phyloP scores from a whole-genome alignment of 2,113 vertebrate species.

The Mormyrus iriodes region DNA sequence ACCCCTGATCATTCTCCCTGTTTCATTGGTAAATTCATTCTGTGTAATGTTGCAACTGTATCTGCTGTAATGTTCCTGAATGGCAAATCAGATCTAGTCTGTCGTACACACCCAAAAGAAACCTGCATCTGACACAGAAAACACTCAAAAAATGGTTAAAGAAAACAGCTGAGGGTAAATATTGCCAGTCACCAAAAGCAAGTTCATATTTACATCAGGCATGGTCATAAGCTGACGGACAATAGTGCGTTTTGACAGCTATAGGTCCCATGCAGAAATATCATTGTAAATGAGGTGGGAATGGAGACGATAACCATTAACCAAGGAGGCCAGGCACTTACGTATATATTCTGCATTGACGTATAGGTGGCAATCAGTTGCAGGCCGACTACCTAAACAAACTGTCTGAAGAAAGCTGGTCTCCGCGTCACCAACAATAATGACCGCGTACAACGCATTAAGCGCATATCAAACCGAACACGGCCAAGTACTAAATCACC shows the following conservation, averaged over 20 bases:
- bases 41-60: not conserved
- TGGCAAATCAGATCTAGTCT: not conserved
- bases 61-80: not conserved
- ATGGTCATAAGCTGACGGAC: not conserved
- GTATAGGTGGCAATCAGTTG: not conserved
- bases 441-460: not conserved
- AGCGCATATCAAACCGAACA: not conserved
- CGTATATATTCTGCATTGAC: not conserved
- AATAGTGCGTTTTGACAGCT: not conserved
- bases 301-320: not conserved
- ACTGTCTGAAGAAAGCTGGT: not conserved
- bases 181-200: not conserved
- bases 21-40: not conserved
- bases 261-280: not conserved
- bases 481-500: not conserved
- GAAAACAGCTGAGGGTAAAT: not conserved
- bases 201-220: not conserved
- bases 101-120: not conserved
- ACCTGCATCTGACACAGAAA: not conserved
- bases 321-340: not conserved
- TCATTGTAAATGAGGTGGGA: not conserved
- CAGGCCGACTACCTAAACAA: not conserved
- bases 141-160: not conserved
- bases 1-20: not conserved
- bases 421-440: not conserved